Conservation (phyloP, 92 coral and sea anemone genomes). For the Epizoanthus fatuus region DNA sequence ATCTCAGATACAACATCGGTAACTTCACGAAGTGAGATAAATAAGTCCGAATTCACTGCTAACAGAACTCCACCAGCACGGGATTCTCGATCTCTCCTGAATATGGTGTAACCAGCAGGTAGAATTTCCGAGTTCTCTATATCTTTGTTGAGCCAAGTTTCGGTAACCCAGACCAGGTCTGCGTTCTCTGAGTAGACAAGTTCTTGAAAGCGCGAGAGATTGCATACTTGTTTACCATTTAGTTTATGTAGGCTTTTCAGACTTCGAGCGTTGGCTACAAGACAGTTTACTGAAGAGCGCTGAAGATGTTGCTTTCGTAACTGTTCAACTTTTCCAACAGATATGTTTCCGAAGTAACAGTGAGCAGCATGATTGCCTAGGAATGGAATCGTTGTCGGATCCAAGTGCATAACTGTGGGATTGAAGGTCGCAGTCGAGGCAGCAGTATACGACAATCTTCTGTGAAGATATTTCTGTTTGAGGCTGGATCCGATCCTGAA, state of each 20-base stretch:
- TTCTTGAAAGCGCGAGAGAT: conserved; percentile 60
- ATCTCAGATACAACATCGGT: too few species aligned
- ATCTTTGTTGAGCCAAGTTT: conserved; percentile 63
- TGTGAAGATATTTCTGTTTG: background rate
- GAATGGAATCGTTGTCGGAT: background rate
- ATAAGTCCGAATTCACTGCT: too few species aligned
- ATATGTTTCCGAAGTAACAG: background rate
- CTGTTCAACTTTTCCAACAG: background rate
- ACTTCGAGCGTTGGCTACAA: too few species aligned
- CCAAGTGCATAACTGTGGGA: background rate
- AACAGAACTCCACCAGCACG: conserved; percentile 57
- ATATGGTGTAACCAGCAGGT: conserved; percentile 43
- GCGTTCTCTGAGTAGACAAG: conserved; percentile 68
- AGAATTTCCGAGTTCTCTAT: conserved; percentile 63
- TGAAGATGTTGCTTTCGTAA: too few species aligned
- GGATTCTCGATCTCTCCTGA: conserved; percentile 61
- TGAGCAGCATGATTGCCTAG: background rate
- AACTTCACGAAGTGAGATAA: too few species aligned
- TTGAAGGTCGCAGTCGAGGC: background rate
- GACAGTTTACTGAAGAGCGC: too few species aligned
- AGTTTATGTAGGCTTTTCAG: too few species aligned
- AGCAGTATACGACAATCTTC: background rate
- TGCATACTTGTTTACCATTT: conserved; percentile 48
- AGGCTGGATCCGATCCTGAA: background rate
- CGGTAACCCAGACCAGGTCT: conserved; percentile 68